Conservation (phyloP, 2,797 vertebrate genomes). For the Leptatherina wallacei region DNA sequence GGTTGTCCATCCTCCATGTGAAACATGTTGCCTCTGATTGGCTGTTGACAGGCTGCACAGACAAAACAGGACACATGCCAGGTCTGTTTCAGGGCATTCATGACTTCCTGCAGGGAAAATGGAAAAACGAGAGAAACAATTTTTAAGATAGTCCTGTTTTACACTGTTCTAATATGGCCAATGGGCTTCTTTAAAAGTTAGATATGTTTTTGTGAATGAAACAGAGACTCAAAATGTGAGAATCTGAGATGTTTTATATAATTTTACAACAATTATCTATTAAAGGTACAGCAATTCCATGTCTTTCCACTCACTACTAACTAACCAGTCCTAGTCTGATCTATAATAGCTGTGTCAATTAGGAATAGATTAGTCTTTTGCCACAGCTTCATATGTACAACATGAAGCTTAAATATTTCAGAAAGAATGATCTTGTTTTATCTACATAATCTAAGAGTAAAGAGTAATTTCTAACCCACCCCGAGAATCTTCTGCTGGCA, state of each 20-base stretch:
- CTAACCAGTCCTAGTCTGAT: no score
- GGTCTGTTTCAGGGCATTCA: conserved; percentile 98
- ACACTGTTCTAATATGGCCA: neutral
- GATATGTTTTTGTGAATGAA: neutral
- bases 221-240: neutral
- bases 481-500: conserved; percentile 95
- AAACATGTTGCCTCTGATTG: conserved; percentile 95
- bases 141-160: neutral
- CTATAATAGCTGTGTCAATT: neutral
- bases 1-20: conserved; percentile 97
- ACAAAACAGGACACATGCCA: conserved; percentile 97
- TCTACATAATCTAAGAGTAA: neutral
- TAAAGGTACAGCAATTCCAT: neutral
- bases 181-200: neutral
- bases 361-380: no score
- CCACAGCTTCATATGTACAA: neutral
- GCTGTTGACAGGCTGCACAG: conserved; percentile 92
- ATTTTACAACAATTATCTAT: neutral
- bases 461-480: conserved; percentile 82
- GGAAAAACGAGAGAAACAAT: neutral
- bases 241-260: neutral
- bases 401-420: neutral
- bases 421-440: no score
- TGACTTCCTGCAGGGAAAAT: conserved; percentile 88
- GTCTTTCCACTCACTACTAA: neutral